Evolutionary conservation across 2,888 invertebrate genomes (phyloP), one percentile per base, ranked within the genome.

Genomic region (Zaprionus bogoriensis): DNA sequence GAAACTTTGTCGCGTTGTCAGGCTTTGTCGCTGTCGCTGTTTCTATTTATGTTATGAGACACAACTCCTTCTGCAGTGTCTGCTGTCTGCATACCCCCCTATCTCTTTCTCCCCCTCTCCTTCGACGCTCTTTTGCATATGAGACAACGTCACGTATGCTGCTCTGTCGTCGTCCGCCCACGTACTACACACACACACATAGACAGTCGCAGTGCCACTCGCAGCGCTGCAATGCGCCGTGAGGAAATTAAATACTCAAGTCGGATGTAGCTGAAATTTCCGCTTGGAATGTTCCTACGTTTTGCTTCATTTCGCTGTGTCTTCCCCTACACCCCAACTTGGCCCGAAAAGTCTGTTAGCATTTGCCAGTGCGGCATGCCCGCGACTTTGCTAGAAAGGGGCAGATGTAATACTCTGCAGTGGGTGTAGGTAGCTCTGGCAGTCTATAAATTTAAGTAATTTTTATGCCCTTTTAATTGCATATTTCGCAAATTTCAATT

Each of bases 241-340:
- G 57, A 79, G 82, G 86, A 85, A 83, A 83, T 83, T 83, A 83
- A 85, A 83, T 83, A 80, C 83, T 85, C 77, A 67, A 76, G 80
- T 74, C 74, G 82, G 82, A 82, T 78, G 82, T 85, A 83, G 80
- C 55, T 65, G 62, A 80, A 85, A 83, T 83, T 85, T 83, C 83
- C 86, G 83, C 46, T 66, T 39, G 59, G 57, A 54, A 71, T 62
- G 60, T 65, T 50, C 28, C 44, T 39, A 27, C 10, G 41, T 51
- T 41, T 57, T 45, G 25, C n/a, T 50, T 46, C 46, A 27, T 39
- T 28, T 20, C 46, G 12, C 6, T 38, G 12, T 32, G 10, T n/a
- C 22, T 20, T 4, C n/a, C n/a, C 20, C n/a, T 19, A 70, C 23
- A 42, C 20, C 9, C 5, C 22, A 17, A 20, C 17, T 27, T 14